phyloP scores from a whole-genome alignment of 2,888 invertebrate genomes.

The Dyspetes luteomarginatus region DNA sequence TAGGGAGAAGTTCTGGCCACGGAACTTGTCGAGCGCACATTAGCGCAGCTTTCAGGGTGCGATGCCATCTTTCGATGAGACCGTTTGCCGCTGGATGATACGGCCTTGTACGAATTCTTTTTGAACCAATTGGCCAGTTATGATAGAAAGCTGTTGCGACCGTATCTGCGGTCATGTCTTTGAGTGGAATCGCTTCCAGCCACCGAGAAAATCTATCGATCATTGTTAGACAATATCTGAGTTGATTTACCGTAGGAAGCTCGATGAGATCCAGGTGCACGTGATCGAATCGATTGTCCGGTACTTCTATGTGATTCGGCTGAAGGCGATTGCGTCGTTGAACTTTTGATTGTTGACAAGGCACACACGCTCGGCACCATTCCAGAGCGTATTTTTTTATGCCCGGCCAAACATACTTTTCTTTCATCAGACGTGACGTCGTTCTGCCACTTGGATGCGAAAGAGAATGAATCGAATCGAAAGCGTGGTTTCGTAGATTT shows the following conservation, averaged over 20 bases:
- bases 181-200: constrained; percentile 26
- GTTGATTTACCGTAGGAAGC: constrained; percentile 3
- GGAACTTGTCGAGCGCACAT: constrained; percentile 45
- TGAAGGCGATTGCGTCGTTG: constrained; percentile 67
- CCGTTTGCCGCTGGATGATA: constrained; percentile 55
- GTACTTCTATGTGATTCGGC: constrained; percentile 2
- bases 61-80: constrained; percentile 72
- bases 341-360: constrained; percentile 76
- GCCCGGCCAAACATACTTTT: constrained; percentile 1
- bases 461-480: constrained; percentile 57
- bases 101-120: constrained; percentile 61
- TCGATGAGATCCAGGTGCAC: constrained; percentile 20
- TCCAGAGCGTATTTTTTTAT: constrained; percentile 4
- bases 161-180: background rate
- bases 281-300: constrained; percentile 13
- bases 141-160: background rate
- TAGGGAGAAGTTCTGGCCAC: constrained; percentile 25
- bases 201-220: constrained; percentile 8
- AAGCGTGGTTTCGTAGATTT: constrained; percentile 52
- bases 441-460: constrained; percentile 65
- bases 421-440: constrained; percentile 63
- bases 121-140: constrained; percentile 51
- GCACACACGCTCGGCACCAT: constrained; percentile 73
- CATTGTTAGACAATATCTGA: constrained; percentile 19
- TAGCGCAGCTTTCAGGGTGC: constrained; percentile 73